Base-by-base conservation (phyloP, 2,113 vertebrate genomes). In the Oriolus oriolus region DNA sequence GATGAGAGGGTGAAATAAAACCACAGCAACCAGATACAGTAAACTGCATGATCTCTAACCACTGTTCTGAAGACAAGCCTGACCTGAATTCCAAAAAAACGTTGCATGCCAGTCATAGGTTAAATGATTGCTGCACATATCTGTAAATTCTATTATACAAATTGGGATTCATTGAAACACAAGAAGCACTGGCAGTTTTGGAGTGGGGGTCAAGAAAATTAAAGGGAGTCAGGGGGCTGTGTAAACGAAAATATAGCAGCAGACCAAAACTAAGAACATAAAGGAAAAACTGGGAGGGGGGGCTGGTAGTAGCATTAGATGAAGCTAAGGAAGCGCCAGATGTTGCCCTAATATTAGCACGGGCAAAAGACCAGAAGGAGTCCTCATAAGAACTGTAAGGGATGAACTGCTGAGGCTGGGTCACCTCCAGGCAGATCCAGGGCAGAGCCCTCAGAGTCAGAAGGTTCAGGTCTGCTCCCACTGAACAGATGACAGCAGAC, bases 281-380 rank as follows among this genome's bases (percentile, higher is more conserved):
- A 91, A 57, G 24, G 26, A 83, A 90, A 83, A 16, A 59, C 37
- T 71, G 4, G 20, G 16, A n/a, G 9, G n/a, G 31, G 45, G 18
- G 11, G 9, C 17, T 59, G 6, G 6, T 19, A 31, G 18, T 19
- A 61, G 35, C 37, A 80, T 73, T 50, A 69, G 13, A 42, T 16
- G 27, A 68, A 59, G 28, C 30, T 61, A 66, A 66, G 42, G 31
- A 79, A 85, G 28, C 10, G 10, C 15, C 64, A 84, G 35, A 60
- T 66, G 42, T 0, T 0, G 10, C 53, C 28, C 31, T 66, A 63
- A 54, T 31, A 60, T 8, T 35, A 10, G 33, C 33, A 66, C 0
- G 0, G 24, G 41, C 21, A 64, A 47, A 73, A 64, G 27, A 82
- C 10, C 82, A 68, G 61, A 31, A 78, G 37, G 13, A 70, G 10